Base-by-base conservation (phyloP, 2,113 vertebrate species). In the Gymnocephalus cernua region DNA sequence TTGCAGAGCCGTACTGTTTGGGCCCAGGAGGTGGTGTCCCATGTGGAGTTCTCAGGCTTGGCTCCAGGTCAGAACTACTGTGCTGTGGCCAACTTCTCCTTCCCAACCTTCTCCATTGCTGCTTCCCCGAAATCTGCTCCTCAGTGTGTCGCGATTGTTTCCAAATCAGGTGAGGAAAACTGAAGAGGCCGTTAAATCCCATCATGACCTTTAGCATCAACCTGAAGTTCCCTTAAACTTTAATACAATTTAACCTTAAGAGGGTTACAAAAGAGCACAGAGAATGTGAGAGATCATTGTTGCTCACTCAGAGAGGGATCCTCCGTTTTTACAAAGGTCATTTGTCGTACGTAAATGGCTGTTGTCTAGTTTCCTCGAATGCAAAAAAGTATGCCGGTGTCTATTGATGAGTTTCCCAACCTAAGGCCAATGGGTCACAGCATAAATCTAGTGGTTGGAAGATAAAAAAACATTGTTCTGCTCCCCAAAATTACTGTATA, bases 21-120 rank as follows among this genome's bases (percentile, higher is more conserved):
- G 86, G 89, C 87, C 18, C 63, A 77, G 73, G 62, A 85, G 0
- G 47, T n/a, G 0, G 8, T n/a, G 41, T 79, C 80, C 38, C 76
- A 19, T 3, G 56, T 84, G 53, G 82, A 89, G 16, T 94, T 95
- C 67, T 73, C 58, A 0, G 77, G 76, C n/a, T 77, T 94, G 66
- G 44, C 48, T 61, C 75, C 77, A 0, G 95, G 93, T 73, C 87
- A 91, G 69, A 88, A 80, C 78, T 94, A 94, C 85, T 95, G 95
- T 0, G 90, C 70, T 1, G 90, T 90, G 78, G 94, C 94, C 47
- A 92, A 90, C 84, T 94, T 94, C 89, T 93, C 91, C 64, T 87
- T 88, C 76, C 89, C 88, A 0, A 91, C 89, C 21, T 91, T 91
- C 77, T 74, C 74, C 76, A 90, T 90, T 67, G 91, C 86, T 0